Conservation (phyloP, 1,140 invertebrate species). For the Drosophila eugracilis region DNA sequence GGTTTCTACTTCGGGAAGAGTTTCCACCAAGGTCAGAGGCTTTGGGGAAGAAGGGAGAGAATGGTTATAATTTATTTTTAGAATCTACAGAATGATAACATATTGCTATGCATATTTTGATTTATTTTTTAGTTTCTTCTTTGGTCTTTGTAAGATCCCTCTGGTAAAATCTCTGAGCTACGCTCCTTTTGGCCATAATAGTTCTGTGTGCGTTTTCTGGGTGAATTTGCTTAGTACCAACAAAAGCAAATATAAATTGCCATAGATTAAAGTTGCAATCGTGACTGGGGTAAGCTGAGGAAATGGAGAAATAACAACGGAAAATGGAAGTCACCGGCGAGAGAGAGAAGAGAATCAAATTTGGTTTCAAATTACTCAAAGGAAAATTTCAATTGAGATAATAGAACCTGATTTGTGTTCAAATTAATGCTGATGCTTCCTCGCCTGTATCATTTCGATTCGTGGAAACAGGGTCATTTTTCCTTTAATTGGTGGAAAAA, state of each 20-base stretch:
- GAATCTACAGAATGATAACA: not conserved
- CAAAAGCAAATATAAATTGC: constrained; percentile 58
- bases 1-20: constrained; percentile 6
- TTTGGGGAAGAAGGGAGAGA: not conserved
- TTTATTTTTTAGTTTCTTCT: not conserved
- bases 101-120: not conserved
- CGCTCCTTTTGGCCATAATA: constrained; percentile 7
- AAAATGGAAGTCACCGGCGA: constrained; percentile 13
- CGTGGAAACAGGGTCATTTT: not conserved
- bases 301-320: constrained; percentile 7
- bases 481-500: constrained; percentile 2
- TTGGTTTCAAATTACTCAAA: constrained; percentile 41
- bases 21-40: constrained; percentile 10
- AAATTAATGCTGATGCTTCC: constrained; percentile 23
- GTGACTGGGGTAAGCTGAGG: constrained; percentile 24
- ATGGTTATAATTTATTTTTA: too few relatives aligned
- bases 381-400: constrained; percentile 45
- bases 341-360: constrained; percentile 22
- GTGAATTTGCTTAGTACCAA: constrained; percentile 8
- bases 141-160: not conserved
- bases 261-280: constrained; percentile 51
- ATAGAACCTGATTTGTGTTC: constrained; percentile 20
- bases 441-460: not conserved
- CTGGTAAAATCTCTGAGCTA: not conserved
- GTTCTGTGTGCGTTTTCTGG: constrained; percentile 15